phyloP scores from a whole-genome alignment of 2,113 vertebrate genomes.

The Microtus ochrogaster region DNA sequence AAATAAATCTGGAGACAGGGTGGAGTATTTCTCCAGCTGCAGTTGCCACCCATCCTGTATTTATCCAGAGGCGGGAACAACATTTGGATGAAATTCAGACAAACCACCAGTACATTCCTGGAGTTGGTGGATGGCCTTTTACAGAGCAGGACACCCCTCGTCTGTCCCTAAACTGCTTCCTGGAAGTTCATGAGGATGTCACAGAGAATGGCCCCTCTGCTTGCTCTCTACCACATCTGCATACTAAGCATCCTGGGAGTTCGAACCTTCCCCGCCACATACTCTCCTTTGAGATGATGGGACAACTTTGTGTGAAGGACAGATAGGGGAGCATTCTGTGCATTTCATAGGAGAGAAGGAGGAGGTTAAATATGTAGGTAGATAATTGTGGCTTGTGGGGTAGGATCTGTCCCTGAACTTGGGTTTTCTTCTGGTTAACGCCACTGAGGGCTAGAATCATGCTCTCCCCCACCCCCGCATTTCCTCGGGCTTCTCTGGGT shows the following conservation, averaged over 20 bases:
- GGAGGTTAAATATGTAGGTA: not conserved
- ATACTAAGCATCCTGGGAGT: not conserved
- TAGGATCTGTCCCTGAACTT: not conserved
- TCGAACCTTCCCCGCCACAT: conserved; percentile 16
- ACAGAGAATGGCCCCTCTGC: not conserved
- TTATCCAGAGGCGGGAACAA: conserved; percentile 59
- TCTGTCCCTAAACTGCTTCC: not conserved
- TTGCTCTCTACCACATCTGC: not conserved
- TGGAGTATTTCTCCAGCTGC: conserved; percentile 23
- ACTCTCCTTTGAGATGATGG: not conserved
- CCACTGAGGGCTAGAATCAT: not conserved
- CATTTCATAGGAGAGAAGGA: not conserved
- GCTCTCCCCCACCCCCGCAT: not conserved
- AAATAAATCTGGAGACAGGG: conserved; percentile 30
- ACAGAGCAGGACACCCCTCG: not conserved
- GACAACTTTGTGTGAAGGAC: not conserved
- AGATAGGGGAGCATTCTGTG: not conserved
- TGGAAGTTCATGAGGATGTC: not conserved
- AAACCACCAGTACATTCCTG: conserved; percentile 67
- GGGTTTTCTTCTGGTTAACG: not conserved
- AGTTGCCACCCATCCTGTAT: conserved; percentile 71
- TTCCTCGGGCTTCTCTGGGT: not conserved
- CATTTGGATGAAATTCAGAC: conserved; percentile 69
- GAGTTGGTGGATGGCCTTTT: conserved; percentile 25
- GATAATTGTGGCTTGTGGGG: too few relatives aligned